Evolutionary conservation across 2,113 vertebrate genomes (phyloP), one percentile per base, ranked within the genome.

Genomic region (Hassar affinis): DNA sequence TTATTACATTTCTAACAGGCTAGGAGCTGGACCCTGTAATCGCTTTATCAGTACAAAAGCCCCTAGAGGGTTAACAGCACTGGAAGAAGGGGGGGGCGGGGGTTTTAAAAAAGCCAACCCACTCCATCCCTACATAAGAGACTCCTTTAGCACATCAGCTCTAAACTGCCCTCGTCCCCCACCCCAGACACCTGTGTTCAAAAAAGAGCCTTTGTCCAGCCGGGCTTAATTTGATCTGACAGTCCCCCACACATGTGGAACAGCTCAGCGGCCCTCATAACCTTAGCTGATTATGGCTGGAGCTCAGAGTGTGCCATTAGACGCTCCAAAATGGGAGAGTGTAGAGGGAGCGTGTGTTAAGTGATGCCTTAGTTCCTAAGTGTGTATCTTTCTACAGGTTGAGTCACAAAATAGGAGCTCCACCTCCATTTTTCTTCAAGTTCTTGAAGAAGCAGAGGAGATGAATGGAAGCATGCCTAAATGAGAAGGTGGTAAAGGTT

Each of bases 231-330:
- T 92, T 91, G 90, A 94, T 91, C 90, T 91, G 92, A 94, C 89
- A 83, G 89, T 86, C 80, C 89, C 87, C 91, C 88, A 85, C 92
- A 94, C 94, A 94, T 94, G 93, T 94, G 93, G 92, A 93, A 94
- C 91, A 92, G 92, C 91, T 94, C 92, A 93, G 88, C 86, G 77
- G 88, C 87, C 89, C 85, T 86, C 89, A 86, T 89, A 89, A 87
- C 87, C 88, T 88, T 80, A 66, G 81, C 85, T 90, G 90, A 89
- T 91, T 92, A 85, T 33, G 49, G 54, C 54, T 84, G 77, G 66
- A 57, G 77, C 77, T 79, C 56, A 74, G 77, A 87, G 72, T 84
- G 52, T 85, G 85, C 83, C 69, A 62, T 88, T 83, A 74, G 78
- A 77, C 51, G 54, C 52, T 68, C 66, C 74, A 72, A 66, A 77